Base-by-base conservation (phyloP, 2,797 vertebrate species). In the Rhynchotus rufescens region DNA sequence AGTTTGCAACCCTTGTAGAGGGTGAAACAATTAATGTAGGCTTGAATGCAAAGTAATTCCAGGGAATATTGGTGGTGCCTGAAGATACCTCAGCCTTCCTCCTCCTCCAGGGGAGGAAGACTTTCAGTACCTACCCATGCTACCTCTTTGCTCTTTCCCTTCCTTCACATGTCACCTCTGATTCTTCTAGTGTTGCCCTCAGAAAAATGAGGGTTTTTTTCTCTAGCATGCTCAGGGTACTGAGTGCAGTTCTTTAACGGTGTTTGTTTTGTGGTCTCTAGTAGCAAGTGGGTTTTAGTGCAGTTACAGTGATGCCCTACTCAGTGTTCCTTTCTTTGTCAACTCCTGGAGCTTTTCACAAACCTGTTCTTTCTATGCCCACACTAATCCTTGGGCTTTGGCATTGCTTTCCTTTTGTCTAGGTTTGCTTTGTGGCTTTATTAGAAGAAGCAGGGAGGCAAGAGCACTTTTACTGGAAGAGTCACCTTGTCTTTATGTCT, bases 271-370 rank as follows among this genome's bases (percentile, higher is more conserved):
- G 62, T 72, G 2, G 76, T 92, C 83, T 45, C 36, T 5, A 52
- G 6, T 10, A 14, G n/a, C n/a, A 60, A 90, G 57, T 66, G 52
- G 44, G 38, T 25, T 30, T 76, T 49, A 80, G 64, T 86, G 78
- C 91, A 92, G 76, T 92, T 91, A 34, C 67, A 85, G 22, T n/a
- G 94, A 57, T 61, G 83, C 42, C 71, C 51, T 49, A 4, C 23
- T 89, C 52, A 7, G 73, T 76, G 61, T 51, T 74, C 60, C 22
- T 67, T 76, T n/a, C 67, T 81, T 91, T 74, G 56, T 79, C 64
- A 67, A 3, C 52, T 79, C n/a, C 4, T 28, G 0, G 52, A 42
- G 77, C 20, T 57, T 49, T 25, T 54, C 9, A 16, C 10, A 54
- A 89, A 80, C 40, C 9, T 11, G 30, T 40, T 81, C 30, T 71